Percentiles rank a stretch among this genome's conserved stretches.
phyloP scores from a whole-genome alignment of 2,797 vertebrate genomes.

The Huso huso region DNA sequence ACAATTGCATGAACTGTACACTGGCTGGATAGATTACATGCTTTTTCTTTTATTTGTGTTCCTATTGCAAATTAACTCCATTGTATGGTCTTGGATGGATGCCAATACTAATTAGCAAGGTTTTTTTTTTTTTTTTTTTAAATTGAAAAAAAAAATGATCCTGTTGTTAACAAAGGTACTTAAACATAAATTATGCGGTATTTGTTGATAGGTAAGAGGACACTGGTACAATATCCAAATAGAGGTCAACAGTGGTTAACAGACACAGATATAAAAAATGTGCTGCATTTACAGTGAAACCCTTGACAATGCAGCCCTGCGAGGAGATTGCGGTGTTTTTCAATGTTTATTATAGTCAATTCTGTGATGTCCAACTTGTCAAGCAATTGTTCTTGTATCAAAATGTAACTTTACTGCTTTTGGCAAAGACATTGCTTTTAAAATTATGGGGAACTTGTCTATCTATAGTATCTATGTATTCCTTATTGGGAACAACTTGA shows the following conservation, averaged over 20 bases:
- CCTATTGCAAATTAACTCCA: background rate
- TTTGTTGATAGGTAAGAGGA: background rate
- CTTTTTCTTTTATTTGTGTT: constrained; percentile 3
- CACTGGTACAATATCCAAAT: background rate
- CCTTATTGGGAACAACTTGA: no score
- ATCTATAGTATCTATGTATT: no score
- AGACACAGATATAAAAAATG: no score
- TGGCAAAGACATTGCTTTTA: no score
- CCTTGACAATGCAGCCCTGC: no score
- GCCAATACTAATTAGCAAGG: background rate
- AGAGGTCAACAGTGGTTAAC: background rate
- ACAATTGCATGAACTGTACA: background rate
- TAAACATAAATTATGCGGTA: background rate
- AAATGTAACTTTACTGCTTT: no score
- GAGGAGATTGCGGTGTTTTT: no score
- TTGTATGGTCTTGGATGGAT: background rate
- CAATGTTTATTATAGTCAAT: no score
- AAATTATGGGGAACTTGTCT: no score
- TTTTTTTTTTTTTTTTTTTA: constrained; percentile 6
- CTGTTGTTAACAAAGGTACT: background rate
- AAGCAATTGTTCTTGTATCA: no score
- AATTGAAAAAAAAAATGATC: background rate
- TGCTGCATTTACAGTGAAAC: no score
- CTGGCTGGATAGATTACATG: background rate
- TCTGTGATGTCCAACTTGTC: no score